These are phyloP conservation scores for Scrobipalpa costella DNA, from an alignment of 2,888 invertebrate genomes.

Conservation along the genomic window DNA sequence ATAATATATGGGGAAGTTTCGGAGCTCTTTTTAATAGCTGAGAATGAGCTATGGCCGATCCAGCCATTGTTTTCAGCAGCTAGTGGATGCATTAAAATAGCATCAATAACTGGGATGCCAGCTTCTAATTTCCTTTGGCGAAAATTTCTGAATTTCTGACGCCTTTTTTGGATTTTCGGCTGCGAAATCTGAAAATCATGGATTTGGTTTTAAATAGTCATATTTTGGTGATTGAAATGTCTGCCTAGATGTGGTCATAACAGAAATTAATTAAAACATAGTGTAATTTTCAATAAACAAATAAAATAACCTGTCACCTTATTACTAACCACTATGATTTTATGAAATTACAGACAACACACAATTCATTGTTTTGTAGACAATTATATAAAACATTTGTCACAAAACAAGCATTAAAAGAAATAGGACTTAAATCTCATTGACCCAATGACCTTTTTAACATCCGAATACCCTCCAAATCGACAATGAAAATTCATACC, in stretches of 20 bases:
- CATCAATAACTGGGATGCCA: background rate
- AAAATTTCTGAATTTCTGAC: no score
- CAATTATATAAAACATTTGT: background rate
- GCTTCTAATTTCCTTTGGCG: background rate
- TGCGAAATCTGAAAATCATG: no score
- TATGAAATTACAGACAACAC: no score
- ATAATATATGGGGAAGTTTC: conserved; percentile 41
- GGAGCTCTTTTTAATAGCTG: conserved; percentile 33
- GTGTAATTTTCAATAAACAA: no score
- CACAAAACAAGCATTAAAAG: background rate
- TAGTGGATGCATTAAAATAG: conserved; percentile 13
- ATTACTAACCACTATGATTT: no score
- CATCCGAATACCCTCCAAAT: conserved; percentile 39
- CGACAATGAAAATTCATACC: conserved; percentile 49
- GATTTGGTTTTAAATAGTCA: no score
- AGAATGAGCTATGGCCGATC: conserved; percentile 29
- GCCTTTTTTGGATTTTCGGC: no score
- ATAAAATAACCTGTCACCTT: no score
- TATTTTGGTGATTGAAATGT: no score
- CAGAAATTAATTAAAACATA: no score
- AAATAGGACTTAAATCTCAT: background rate
- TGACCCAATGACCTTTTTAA: conserved; percentile 28
- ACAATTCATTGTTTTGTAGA: background rate
- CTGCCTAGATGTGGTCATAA: no score
- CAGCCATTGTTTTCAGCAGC: conserved; percentile 27